Evolutionary conservation across 2,888 invertebrate species (phyloP), one percentile per base, ranked within the genome.

Genomic region (Saturnia pavonia): DNA sequence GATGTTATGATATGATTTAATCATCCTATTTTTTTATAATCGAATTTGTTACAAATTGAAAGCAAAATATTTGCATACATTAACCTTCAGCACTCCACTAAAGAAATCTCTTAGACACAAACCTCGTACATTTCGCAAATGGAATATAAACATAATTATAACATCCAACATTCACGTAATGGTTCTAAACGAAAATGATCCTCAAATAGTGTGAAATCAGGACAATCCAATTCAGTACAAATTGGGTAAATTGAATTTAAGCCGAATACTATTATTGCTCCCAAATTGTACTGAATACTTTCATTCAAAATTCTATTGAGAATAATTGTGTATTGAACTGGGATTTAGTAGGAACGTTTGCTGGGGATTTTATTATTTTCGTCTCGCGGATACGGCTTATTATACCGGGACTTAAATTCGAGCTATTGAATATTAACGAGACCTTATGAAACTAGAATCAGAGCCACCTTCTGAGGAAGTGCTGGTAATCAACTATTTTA

Each of bases 241-340:
- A 85, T 86, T 82, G 80, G 82, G 77, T 80, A 80, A 82, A 87
- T 85, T 78, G 76, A 77, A 82, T 83, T 83, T 83, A 78, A 74
- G 74, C 74, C 60, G 75, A 78, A 82, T 77, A 78, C 78, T 80
- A 86, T 86, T 84, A 85, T 82, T 76, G 77, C 77, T 76, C 78
- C 79, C 75, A 80, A 84, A 82, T 71, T 79, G 78, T 81, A 81
- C 78, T 76, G 75, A 78, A 81, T 77, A 72, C 72, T 70, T 72
- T 69, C 60, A 82, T 83, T 82, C 80, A 81, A 82, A 84, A 82
- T 85, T 85, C 79, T 81, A 81, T 85, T 82, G 79, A 80, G 75
- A 79, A 82, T 82, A 82, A 85, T 83, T 82, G 79, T 73, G 75
- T 76, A 81, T 83, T 81, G 78, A 84, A 86, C 84, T 76, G 79